phyloP scores from a whole-genome alignment of 2,797 vertebrate genomes.

The Phoxinus dragarum region DNA sequence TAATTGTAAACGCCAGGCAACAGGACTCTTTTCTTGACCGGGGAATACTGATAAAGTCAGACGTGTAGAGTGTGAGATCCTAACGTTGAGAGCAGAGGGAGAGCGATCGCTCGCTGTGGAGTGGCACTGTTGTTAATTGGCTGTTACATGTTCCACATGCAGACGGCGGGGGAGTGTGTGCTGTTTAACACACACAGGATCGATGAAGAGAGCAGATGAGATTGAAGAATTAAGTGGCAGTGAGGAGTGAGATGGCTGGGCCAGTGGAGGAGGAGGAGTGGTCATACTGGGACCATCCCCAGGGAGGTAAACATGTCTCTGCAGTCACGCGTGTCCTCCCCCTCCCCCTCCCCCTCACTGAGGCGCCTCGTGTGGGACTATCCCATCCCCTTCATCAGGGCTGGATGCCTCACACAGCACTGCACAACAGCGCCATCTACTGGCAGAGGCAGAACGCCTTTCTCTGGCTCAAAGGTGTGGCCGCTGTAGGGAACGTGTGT shows the following conservation, averaged over 20 bases:
- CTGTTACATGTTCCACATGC: constrained; percentile 35
- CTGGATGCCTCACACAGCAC: constrained; percentile 34
- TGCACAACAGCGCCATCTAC: constrained; percentile 65
- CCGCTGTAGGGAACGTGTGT: background rate
- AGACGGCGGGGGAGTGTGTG: constrained; percentile 39
- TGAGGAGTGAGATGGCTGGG: constrained; percentile 41
- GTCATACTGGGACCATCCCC: constrained; percentile 45
- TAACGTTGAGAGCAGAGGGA: background rate
- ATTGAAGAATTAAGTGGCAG: constrained; percentile 55
- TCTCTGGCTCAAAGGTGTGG: background rate
- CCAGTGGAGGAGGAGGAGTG: constrained; percentile 10
- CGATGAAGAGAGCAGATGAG: constrained; percentile 55
- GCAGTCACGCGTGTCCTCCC: constrained; percentile 45
- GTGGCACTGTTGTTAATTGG: constrained; percentile 43
- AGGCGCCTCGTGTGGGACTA: constrained; percentile 31
- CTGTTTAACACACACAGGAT: constrained; percentile 56
- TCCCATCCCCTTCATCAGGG: constrained; percentile 38
- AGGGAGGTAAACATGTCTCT: constrained; percentile 50
- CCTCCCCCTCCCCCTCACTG: constrained; percentile 24
- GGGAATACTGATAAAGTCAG: background rate
- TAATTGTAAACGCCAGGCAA: background rate
- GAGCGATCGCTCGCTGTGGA: constrained; percentile 19
- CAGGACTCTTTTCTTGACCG: background rate
- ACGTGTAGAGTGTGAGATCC: background rate
- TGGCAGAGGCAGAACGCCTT: constrained; percentile 58